These are phyloP conservation scores for Panagrolaimus sp. DNA, from an alignment of 1,140 invertebrate species.

Conservation along the genomic window DNA sequence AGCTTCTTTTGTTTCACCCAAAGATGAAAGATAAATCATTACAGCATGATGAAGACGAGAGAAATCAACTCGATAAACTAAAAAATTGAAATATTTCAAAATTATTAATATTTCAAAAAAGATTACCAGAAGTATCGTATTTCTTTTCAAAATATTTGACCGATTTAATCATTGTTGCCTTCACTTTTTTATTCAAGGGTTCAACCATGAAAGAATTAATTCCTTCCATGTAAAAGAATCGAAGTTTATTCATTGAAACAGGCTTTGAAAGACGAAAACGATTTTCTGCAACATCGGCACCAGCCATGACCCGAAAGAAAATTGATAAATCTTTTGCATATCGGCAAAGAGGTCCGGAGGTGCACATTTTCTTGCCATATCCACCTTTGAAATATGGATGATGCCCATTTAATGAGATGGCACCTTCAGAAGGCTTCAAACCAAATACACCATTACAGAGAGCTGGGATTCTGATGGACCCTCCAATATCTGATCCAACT, in stretches of 20 bases:
- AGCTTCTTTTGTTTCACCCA: slow-evolving; percentile 8
- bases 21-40: slow-evolving; percentile 18
- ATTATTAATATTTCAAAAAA: too few relatives aligned
- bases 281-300: slow-evolving; percentile 33
- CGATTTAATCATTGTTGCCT: slow-evolving; percentile 1
- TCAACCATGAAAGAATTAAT: slow-evolving; percentile 30
- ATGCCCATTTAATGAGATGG: slow-evolving; percentile 34
- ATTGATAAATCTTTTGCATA: slow-evolving; percentile 70
- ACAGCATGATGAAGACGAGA: slow-evolving; percentile 44
- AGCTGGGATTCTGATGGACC: slow-evolving; percentile 85
- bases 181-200: slow-evolving; percentile 19
- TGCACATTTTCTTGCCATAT: slow-evolving; percentile 38
- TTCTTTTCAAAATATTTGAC: slow-evolving; percentile 53
- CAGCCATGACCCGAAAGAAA: slow-evolving; percentile 30
- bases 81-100: too few relatives aligned
- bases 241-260: slow-evolving; percentile 61
- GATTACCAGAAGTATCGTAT: slow-evolving; percentile 33
- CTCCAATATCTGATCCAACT: slow-evolving; percentile 87
- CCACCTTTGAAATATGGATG: slow-evolving; percentile 30
- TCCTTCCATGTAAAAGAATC: slow-evolving; percentile 19
- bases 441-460: slow-evolving; percentile 91
- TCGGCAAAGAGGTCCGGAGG: slow-evolving; percentile 81
- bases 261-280: slow-evolving; percentile 41
- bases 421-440: slow-evolving; percentile 74
- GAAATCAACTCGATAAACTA: slow-evolving; percentile 36